Evolutionary conservation across 2,888 invertebrate species (phyloP).

Genomic region (Drosophila basisetae): DNA sequence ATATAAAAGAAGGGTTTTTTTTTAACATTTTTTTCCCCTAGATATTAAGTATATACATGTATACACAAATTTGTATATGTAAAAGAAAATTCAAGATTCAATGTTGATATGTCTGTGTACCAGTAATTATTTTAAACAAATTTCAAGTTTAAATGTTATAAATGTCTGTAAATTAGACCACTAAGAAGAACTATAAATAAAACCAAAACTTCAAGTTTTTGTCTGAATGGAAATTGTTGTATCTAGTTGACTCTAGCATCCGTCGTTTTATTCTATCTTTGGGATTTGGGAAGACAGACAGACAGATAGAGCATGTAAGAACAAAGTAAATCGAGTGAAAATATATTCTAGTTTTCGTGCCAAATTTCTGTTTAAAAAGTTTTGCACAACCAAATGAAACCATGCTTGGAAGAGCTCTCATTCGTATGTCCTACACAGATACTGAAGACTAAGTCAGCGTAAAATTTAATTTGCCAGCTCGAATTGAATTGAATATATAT

Average conservation of each 20-base stretch:
- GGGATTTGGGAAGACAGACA: neutral
- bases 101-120: constrained; percentile 68
- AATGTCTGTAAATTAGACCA: constrained; percentile 39
- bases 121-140: constrained; percentile 50
- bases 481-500: neutral
- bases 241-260: neutral
- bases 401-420: neutral
- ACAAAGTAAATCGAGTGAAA: neutral
- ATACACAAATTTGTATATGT: constrained; percentile 12
- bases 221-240: constrained; percentile 54
- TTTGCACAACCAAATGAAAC: neutral
- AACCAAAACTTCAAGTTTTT: constrained; percentile 59
- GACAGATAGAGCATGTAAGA: neutral
- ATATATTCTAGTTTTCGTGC: no score
- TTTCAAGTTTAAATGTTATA: constrained; percentile 54
- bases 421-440: neutral
- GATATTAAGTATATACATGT: neutral
- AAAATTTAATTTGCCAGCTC: no score
- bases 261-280: neutral
- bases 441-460: no score
- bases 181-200: constrained; percentile 38
- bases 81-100: constrained; percentile 40
- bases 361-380: neutral
- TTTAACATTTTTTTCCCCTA: constrained; percentile 22
- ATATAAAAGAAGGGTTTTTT: constrained; percentile 15